phyloP scores from a whole-genome alignment of 2,113 vertebrate species.

The Solea solea region DNA sequence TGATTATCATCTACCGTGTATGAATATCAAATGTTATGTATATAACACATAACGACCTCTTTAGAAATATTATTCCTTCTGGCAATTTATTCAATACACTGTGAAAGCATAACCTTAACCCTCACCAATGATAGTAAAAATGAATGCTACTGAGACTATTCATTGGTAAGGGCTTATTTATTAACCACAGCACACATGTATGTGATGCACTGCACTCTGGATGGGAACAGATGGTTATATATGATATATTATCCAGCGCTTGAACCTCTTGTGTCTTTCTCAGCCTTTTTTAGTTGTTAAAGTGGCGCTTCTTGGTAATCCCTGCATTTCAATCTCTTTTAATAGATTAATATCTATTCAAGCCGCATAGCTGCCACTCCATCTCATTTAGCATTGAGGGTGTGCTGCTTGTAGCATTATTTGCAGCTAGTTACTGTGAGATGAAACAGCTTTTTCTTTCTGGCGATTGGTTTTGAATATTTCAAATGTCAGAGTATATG shows the following conservation, averaged over 20 bases:
- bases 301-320: not conserved
- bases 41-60: too few species aligned
- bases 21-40: too few species aligned
- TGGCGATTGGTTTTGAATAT: not conserved
- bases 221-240: too few species aligned
- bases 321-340: constrained; percentile 7
- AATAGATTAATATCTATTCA: constrained; percentile 46
- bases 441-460: constrained; percentile 18
- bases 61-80: too few species aligned
- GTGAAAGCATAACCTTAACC: too few species aligned
- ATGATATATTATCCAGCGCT: not conserved
- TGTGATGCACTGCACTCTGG: too few species aligned
- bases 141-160: too few species aligned
- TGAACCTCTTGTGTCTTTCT: not conserved
- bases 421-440: constrained; percentile 20
- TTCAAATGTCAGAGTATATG: not conserved
- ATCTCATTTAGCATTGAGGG: constrained; percentile 30
- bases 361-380: constrained; percentile 23
- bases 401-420: constrained; percentile 25
- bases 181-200: too few species aligned
- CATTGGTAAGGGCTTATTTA: too few species aligned
- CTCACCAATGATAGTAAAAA: too few species aligned
- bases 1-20: too few species aligned
- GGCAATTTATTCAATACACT: too few species aligned
- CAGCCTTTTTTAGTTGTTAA: not conserved